Percentiles rank a stretch among this genome's conserved stretches.
phyloP scores from a whole-genome alignment of 2,797 vertebrate species.

The Sciaenops ocellatus region DNA sequence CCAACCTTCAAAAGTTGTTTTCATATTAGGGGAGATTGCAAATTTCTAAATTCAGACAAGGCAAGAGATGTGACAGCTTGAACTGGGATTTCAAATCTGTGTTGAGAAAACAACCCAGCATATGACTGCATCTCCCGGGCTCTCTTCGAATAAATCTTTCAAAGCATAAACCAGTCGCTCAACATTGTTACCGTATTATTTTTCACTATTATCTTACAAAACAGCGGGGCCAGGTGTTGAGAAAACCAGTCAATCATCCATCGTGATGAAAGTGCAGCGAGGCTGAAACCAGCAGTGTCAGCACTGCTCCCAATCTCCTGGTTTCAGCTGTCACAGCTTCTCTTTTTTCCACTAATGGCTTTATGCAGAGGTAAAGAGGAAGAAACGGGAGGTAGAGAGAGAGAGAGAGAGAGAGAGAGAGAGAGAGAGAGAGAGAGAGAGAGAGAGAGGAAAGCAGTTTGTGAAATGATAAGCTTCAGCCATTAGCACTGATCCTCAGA shows the following conservation, averaged over 20 bases:
- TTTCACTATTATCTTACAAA: constrained; percentile 65
- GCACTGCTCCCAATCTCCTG: constrained; percentile 64
- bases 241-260: constrained; percentile 69
- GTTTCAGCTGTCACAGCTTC: constrained; percentile 65
- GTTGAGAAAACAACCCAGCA: constrained; percentile 24
- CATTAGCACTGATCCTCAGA: constrained; percentile 64
- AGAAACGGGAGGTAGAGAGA: constrained; percentile 1
- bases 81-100: constrained; percentile 48
- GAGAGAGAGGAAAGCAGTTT: constrained; percentile 3
- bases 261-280: constrained; percentile 45
- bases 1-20: constrained; percentile 40
- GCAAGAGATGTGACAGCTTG: constrained; percentile 39
- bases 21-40: constrained; percentile 34
- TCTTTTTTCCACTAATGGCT: constrained; percentile 48
- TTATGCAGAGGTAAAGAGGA: constrained; percentile 40
- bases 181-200: constrained; percentile 49
- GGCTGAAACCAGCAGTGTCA: constrained; percentile 65
- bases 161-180: constrained; percentile 42
- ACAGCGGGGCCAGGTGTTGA: constrained; percentile 63
- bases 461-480: constrained; percentile 60
- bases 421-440: no score
- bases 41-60: constrained; percentile 34
- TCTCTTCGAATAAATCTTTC: constrained; percentile 43
- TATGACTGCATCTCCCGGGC: constrained; percentile 15
- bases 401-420: background rate